Conservation (phyloP, 2,113 vertebrate species). For the Halcyon senegalensis region DNA sequence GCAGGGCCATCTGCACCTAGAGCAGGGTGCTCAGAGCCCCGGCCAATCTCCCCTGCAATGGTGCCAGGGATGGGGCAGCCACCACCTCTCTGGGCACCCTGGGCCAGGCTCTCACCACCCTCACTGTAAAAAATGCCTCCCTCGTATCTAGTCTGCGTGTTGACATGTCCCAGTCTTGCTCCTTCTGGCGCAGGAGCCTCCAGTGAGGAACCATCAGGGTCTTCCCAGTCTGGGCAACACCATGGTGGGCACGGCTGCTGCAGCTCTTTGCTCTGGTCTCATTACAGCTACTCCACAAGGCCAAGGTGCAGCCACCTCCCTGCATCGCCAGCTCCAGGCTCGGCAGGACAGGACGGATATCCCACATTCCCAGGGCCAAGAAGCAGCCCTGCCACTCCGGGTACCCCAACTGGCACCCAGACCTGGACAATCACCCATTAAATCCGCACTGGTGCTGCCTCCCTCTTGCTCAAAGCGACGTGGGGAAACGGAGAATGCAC, state of each 20-base stretch:
- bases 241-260: not conserved
- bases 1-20: not conserved
- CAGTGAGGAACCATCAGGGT: not conserved
- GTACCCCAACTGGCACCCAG: not conserved
- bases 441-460: accelerated
- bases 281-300: not conserved
- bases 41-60: not conserved
- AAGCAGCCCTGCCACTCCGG: not conserved
- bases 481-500: not conserved
- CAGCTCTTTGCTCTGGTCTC: not conserved
- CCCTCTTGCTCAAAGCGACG: not conserved
- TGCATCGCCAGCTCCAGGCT: accelerated
- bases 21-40: not conserved
- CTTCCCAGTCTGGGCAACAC: not conserved
- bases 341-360: not conserved
- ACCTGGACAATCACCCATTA: not conserved
- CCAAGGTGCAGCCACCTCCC: not conserved
- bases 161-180: not conserved
- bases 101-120: not conserved
- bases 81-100: not conserved
- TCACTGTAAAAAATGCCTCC: accelerated
- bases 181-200: too few species aligned
- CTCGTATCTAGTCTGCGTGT: not conserved
- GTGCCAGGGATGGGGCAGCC: not conserved
- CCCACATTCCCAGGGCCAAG: not conserved